Percentiles rank a stretch among this genome's conserved stretches.
Conservation (phyloP, 2,888 invertebrate species). For the Microctonus brassicae region DNA sequence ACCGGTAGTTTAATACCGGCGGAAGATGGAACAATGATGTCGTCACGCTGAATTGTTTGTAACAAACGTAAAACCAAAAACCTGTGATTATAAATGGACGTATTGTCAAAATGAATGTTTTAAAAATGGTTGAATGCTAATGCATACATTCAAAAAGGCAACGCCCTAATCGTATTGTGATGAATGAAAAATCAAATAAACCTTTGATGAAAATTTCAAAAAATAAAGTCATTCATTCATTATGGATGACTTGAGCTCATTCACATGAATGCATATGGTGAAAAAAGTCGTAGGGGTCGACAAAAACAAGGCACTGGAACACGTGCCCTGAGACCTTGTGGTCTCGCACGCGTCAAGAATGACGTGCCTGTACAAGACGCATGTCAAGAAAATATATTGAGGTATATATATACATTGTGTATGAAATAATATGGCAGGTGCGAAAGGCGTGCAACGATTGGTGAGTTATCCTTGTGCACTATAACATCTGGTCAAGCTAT, state of each 20-base stretch:
- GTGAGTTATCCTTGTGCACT: neutral
- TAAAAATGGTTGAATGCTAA: neutral
- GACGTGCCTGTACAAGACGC: neutral
- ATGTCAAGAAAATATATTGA: neutral
- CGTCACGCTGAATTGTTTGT: neutral
- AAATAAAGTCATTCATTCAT: neutral
- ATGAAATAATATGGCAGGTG: slow-evolving; percentile 5
- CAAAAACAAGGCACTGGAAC: neutral
- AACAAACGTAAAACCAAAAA: neutral
- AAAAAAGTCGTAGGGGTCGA: neutral
- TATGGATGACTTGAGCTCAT: neutral
- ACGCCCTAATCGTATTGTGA: neutral
- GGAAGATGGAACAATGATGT: slow-evolving; percentile 2
- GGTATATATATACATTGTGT: neutral
- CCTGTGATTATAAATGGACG: neutral
- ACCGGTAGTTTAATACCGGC: neutral
- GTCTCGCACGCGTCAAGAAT: neutral
- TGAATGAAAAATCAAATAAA: neutral
- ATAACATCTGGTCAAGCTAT: neutral
- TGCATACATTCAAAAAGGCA: neutral
- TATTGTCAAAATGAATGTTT: neutral
- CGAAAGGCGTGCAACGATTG: neutral
- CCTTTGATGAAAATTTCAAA: neutral
- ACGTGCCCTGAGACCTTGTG: neutral
- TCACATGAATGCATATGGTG: neutral